Evolutionary conservation across 30 jellyfish, hydroid and myxozoan species (phyloP), one percentile per base, ranked within the genome.

Genomic region (Pelagia noctiluca): DNA sequence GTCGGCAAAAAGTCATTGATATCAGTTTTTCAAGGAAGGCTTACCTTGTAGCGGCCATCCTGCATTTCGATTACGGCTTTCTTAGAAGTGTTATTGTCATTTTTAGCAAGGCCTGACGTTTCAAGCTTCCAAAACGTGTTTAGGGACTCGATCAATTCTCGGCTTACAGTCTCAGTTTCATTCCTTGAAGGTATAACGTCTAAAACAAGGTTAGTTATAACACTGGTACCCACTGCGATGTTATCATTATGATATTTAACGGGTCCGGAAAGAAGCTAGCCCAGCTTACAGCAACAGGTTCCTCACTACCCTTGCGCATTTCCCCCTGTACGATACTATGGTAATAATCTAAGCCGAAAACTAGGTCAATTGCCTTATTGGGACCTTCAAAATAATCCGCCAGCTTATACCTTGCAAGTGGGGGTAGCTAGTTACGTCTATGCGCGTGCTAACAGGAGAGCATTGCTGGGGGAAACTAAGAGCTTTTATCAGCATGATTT

Each of bases 251-350:
- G 29, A 25, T 33, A 28, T 3, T 13, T 19, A 48, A 53, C 81
- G 12, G 82, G 90, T 22, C 90, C 90, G 2, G 83, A 38, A 37
- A 79, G 24, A 1, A 79, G 83, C 90, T 83, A 79, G 65, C 89
- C 89, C 35, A 77, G 81, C 63, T 57, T 3, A 79, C 73, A 19
- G 82, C 90, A 61, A 42, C 82, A 5, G 90, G 90, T 24, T 83
- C 90, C 49, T 37, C 35, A 35, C 70, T 79, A 13, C 90, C 90
- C 35, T 65, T 79, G 26, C 78, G 29, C 33, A 79, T 67, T 12
- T 79, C 72, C 26, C 90, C 89, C 42, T 24, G 5, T n/a, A 77
- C 81, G 24, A 79, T 29, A 79, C 63, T 71, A 63, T 79, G 49
- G 31, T 61, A 79, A 64, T 79, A 49, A 47, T 79, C 90, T 61